phyloP scores from a whole-genome alignment of 2,888 invertebrate genomes.

The Cyclophora albipunctata region DNA sequence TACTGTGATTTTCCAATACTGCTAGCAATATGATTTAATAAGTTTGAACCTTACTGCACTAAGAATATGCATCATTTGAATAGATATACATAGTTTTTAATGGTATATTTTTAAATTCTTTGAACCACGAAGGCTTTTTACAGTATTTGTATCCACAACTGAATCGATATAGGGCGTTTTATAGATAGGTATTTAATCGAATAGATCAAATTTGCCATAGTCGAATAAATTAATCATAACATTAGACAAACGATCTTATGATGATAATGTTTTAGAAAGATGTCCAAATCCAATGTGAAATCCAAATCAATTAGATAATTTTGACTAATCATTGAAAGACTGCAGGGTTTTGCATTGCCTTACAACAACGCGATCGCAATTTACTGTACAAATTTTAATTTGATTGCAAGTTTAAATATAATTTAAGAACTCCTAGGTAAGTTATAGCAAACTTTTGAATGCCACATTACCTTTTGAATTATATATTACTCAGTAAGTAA shows the following conservation, averaged over 20 bases:
- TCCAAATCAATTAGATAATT: conserved; percentile 1
- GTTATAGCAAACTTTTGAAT: too few relatives aligned
- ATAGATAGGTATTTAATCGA: not conserved
- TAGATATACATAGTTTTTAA: not conserved
- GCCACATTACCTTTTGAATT: too few relatives aligned
- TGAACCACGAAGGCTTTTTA: conserved; percentile 24
- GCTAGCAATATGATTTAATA: conserved; percentile 11
- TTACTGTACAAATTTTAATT: conserved; percentile 8
- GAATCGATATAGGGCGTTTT: not conserved
- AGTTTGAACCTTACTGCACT: not conserved
- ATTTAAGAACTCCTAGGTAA: conserved; percentile 1
- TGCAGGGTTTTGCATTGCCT: conserved; percentile 38
- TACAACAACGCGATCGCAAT: conserved; percentile 22
- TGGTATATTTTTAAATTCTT: not conserved
- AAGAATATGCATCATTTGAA: not conserved
- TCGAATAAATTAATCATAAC: not conserved
- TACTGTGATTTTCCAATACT: conserved; percentile 28
- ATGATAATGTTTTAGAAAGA: not conserved
- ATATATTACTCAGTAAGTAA: too few relatives aligned
- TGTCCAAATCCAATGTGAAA: too few relatives aligned
- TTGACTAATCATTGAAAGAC: conserved; percentile 25
- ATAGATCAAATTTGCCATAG: conserved; percentile 1
- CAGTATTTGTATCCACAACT: conserved; percentile 22
- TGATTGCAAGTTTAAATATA: conserved; percentile 9
- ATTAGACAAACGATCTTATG: not conserved